Conservation (phyloP, 2,797 vertebrate species). For the Natrix natrix region DNA sequence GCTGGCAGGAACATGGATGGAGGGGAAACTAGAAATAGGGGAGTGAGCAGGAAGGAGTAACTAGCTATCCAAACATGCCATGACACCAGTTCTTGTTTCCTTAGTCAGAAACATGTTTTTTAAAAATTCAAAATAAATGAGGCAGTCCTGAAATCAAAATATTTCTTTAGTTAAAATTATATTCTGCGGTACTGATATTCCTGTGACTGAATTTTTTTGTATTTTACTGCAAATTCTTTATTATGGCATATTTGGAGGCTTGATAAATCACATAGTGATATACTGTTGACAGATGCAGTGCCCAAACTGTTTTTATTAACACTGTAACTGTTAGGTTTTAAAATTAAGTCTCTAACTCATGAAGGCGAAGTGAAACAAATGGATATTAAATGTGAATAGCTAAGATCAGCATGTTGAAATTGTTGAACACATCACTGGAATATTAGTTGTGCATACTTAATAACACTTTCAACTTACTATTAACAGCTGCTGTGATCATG, state of each 20-base stretch:
- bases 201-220: conserved; percentile 12
- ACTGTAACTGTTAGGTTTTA: conserved; percentile 20
- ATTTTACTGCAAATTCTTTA: conserved; percentile 4
- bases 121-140: neutral
- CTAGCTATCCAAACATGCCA: too few species aligned
- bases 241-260: conserved; percentile 25
- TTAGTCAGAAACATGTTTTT: neutral
- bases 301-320: conserved; percentile 42
- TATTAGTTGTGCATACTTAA: neutral
- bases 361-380: neutral
- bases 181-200: conserved; percentile 12
- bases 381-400: neutral
- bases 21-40: neutral
- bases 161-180: neutral
- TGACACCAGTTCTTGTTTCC: neutral
- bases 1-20: neutral
- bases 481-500: fast-evolving
- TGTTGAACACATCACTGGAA: neutral
- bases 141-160: neutral
- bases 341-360: neutral
- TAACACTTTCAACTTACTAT: neutral
- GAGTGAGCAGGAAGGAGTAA: neutral
- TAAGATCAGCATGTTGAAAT: neutral
- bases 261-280: neutral
- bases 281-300: conserved; percentile 37